Base-by-base conservation (phyloP, 2,888 invertebrate genomes). In the Acronicta psi region DNA sequence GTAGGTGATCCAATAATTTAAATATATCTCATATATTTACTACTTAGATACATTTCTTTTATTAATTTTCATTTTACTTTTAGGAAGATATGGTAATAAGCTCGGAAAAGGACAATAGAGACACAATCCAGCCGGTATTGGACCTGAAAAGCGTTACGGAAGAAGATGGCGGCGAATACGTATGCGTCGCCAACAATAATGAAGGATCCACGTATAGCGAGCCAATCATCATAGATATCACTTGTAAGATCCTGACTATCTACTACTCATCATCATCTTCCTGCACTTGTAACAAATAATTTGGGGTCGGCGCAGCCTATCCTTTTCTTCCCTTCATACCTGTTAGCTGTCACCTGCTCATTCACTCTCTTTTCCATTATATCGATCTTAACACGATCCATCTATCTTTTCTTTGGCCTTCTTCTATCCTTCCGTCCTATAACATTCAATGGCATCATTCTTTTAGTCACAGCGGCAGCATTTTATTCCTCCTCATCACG, bases 131-230 rank as follows among this genome's bases (percentile, higher is more conserved):
- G 40, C 84, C 86, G 6, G 74, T 79, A 6, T 61, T 93, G 51
- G 82, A 81, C 47, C 62, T 93, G 20, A 65, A 62, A 14, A 81
- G 84, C 7, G 75, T 92, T 43, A 75, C 80, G 0, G 90, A 89
- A 63, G 67, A 65, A 0, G 86, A 90, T 37, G 84, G 86, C 0
- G 94, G 94, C 2, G 92, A 91, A 64, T 94, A 93, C 69, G 86
- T 84, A 4, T 94, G 94, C 65, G 87, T 87, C 11, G 94, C 88
- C 2, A 83, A 84, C 59, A 93, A 93, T 70, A 85, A 86, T 17
- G 87, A 86, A 59, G 92, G 91, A 0, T 79, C 84, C 18, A 77
- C 85, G 0, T 89, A 88, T 72, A 91, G 91, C 73, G 87, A 91
- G 1, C 87, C 89, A 0, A 58, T 93, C 8, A 40, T 79, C 45